Evolutionary conservation across 2,113 vertebrate species (phyloP), one percentile per base, ranked within the genome.

Genomic region (Rana temporaria): DNA sequence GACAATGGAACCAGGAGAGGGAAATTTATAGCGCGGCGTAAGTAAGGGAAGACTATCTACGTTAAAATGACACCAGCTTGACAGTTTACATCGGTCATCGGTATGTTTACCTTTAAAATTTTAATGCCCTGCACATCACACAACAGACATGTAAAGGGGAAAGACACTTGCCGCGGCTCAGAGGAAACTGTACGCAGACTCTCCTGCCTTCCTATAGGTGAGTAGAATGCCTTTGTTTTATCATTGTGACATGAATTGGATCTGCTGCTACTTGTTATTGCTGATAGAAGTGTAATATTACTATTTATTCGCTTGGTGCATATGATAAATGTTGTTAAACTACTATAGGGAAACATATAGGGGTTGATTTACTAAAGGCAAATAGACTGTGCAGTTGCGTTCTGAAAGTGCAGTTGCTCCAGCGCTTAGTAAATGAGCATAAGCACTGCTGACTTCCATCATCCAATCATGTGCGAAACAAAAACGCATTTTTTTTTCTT

Each of bases 31-130:
- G 62, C 26, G 19, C 70, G 67, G 70, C 3, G 66, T 57, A 16
- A 69, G 65, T 26, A 69, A 80, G 56, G 59, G 52, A 57, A 82
- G 80, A 32, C 70, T 24, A n/a, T 57, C 70, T 64, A 24, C 57
- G 80, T 65, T 67, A 75, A 75, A 38, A 16, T 75, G 80, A 82
- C 80, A 75, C 80, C 71, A 24, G 26, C 59, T 67, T 75, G 62
- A 67, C 71, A 48, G 62, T 74, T 82, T 57, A 74, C 70, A 57
- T 82, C 66, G 63, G 80, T 68, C 71, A 82, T 57, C 62, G 56
- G 71, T 67, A 67, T 82, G 80, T 82, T 82, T 75, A 82, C 62
- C 53, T 82, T 26, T 82, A 73, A 82, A 82, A 82, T 24, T 67
- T 82, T 82, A 82, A 82, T 82, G 80, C 30, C 6, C 62, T 55